These are phyloP conservation scores for Beris morrisii DNA, from an alignment of 2,888 invertebrate genomes.

Conservation along the genomic window DNA sequence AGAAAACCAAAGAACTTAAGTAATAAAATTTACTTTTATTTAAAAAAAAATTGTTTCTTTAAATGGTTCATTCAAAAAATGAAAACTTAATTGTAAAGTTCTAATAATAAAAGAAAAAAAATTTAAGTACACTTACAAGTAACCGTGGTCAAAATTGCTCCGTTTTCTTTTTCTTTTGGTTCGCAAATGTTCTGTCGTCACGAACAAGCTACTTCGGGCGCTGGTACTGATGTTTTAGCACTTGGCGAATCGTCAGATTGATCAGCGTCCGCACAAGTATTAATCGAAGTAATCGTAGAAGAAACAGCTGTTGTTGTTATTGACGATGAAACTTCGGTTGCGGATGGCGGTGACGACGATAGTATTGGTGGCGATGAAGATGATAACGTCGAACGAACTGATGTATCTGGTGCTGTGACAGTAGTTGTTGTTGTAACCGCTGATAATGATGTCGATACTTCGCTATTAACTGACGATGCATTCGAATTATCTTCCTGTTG, in stretches of 20 bases:
- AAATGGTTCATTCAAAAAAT: constrained; percentile 3
- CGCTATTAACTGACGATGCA: constrained; percentile 48
- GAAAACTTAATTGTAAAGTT: constrained; percentile 10
- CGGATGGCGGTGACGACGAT: constrained; percentile 38
- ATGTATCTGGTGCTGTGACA: not conserved
- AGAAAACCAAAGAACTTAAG: constrained; percentile 14
- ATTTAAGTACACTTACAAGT: constrained; percentile 51
- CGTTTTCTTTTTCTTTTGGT: constrained; percentile 36
- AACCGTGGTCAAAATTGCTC: constrained; percentile 52
- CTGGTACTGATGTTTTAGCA: constrained; percentile 29
- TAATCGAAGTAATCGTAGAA: constrained; percentile 27
- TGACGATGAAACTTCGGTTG: constrained; percentile 27
- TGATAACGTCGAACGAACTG: constrained; percentile 7
- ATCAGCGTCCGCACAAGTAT: constrained; percentile 19
- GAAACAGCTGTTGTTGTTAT: constrained; percentile 17
- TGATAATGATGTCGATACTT: constrained; percentile 46
- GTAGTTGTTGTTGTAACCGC: constrained; percentile 46
- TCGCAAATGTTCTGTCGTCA: constrained; percentile 48
- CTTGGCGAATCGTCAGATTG: constrained; percentile 7
- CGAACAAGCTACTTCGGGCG: constrained; percentile 55
- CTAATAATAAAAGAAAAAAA: constrained; percentile 36
- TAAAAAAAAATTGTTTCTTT: constrained; percentile 8
- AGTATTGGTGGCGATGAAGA: constrained; percentile 42
- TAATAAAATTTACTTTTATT: constrained; percentile 27
- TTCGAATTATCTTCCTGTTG: constrained; percentile 52